These are phyloP conservation scores for Falco cherrug DNA, from an alignment of 2,797 vertebrate species.

Conservation along the genomic window DNA sequence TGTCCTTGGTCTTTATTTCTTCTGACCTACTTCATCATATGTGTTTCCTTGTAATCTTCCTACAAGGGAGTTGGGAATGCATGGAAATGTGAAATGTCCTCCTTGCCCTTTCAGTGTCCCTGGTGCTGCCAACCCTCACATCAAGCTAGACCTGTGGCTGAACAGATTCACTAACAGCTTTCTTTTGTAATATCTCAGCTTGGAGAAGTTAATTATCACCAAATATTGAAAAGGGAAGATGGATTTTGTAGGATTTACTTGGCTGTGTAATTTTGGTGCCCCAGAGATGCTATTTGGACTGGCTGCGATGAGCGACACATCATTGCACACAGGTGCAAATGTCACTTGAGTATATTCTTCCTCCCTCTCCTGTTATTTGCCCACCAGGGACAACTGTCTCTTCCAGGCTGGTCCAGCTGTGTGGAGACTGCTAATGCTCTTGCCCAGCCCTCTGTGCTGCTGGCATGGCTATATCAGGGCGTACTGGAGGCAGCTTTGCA, in stretches of 20 bases:
- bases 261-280: constrained; percentile 53
- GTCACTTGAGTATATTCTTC: background rate
- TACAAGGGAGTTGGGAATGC: background rate
- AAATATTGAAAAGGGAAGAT: constrained; percentile 65
- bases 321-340: constrained; percentile 19
- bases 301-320: constrained; percentile 26
- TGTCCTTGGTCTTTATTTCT: background rate
- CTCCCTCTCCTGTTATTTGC: background rate
- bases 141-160: constrained; percentile 20
- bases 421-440: background rate
- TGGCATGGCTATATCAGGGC: accelerated
- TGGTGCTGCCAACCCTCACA: background rate
- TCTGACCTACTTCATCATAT: background rate
- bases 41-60: background rate
- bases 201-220: constrained; percentile 68
- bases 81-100: background rate
- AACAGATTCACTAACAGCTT: constrained; percentile 64
- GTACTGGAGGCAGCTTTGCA: background rate
- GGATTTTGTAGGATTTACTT: constrained; percentile 58
- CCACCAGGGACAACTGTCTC: background rate
- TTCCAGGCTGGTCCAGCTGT: background rate
- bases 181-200: constrained; percentile 47
- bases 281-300: constrained; percentile 49
- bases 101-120: background rate
- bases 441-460: accelerated